Conservation (phyloP, 2,113 vertebrate species). For the Nycticorax nycticorax region DNA sequence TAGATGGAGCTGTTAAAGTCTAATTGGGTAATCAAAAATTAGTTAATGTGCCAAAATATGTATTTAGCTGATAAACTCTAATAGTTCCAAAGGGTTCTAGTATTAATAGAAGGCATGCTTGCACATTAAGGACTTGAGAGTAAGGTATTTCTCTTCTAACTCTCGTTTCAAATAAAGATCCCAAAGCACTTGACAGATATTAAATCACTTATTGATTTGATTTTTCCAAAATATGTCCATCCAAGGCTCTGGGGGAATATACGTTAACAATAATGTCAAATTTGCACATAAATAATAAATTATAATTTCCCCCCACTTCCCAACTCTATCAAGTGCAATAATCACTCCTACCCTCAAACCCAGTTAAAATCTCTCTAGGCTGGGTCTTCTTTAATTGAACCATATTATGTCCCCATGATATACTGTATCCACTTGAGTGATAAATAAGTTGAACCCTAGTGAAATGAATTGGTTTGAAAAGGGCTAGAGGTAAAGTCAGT, state of each 20-base stretch:
- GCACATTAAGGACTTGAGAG: slow-evolving; percentile 23
- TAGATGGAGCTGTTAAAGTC: slow-evolving; percentile 67
- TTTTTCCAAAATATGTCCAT: slow-evolving; percentile 65
- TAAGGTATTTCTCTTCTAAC: slow-evolving; percentile 34
- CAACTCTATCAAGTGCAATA: slow-evolving; percentile 39
- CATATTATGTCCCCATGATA: neutral
- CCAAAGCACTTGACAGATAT: slow-evolving; percentile 61
- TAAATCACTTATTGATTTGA: slow-evolving; percentile 65
- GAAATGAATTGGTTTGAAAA: neutral
- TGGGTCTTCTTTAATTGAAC: neutral
- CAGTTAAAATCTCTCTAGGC: neutral
- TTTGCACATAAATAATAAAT: slow-evolving; percentile 53
- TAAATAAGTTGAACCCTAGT: neutral
- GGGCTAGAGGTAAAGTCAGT: neutral
- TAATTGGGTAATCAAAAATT: slow-evolving; percentile 72
- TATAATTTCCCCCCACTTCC: slow-evolving; percentile 25
- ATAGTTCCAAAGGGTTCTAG: slow-evolving; percentile 61
- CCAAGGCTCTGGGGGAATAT: slow-evolving; percentile 29
- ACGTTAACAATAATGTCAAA: slow-evolving; percentile 47
- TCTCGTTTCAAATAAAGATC: slow-evolving; percentile 27
- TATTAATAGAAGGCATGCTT: slow-evolving; percentile 59
- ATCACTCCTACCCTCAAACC: neutral
- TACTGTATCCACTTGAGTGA: neutral
- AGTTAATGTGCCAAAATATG: slow-evolving; percentile 71
- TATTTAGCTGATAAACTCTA: slow-evolving; percentile 72